Evolutionary conservation across 1,140 invertebrate species (phyloP).

Genomic region (Ruditapes philippinarum): DNA sequence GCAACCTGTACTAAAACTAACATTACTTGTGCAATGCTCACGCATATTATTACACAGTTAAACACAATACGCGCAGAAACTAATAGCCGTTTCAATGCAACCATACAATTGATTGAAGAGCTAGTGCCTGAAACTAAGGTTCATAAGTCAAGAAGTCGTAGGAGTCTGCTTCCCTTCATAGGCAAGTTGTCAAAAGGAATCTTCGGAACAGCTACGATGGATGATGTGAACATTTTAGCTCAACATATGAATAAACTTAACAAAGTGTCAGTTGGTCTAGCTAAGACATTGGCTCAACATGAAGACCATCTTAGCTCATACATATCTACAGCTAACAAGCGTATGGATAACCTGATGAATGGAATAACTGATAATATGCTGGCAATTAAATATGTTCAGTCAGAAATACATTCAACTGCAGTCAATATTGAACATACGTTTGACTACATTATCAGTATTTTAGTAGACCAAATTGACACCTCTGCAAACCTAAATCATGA

Average conservation of each 20-base stretch:
- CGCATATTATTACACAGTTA: background rate
- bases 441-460: background rate
- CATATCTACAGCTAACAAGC: slow-evolving; percentile 19
- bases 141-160: background rate
- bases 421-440: background rate
- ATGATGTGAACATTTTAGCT: slow-evolving; percentile 43
- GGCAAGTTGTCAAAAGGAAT: slow-evolving; percentile 62
- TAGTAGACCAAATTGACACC: slow-evolving; percentile 30
- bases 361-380: slow-evolving; percentile 29
- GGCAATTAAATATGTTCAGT: slow-evolving; percentile 11
- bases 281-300: slow-evolving; percentile 25
- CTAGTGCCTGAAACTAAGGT: background rate
- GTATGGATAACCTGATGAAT: slow-evolving; percentile 23
- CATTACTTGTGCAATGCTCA: background rate
- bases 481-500: background rate
- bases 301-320: slow-evolving; percentile 40
- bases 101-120: background rate
- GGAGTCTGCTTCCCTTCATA: slow-evolving; percentile 61
- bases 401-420: background rate
- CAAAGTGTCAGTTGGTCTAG: background rate
- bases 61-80: slow-evolving; percentile 16
- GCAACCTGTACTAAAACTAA: background rate
- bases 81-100: slow-evolving; percentile 19
- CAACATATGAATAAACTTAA: slow-evolving; percentile 18
- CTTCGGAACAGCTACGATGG: slow-evolving; percentile 60